Conservation (phyloP, 2,888 invertebrate species). For the Andricus quercusramuli region DNA sequence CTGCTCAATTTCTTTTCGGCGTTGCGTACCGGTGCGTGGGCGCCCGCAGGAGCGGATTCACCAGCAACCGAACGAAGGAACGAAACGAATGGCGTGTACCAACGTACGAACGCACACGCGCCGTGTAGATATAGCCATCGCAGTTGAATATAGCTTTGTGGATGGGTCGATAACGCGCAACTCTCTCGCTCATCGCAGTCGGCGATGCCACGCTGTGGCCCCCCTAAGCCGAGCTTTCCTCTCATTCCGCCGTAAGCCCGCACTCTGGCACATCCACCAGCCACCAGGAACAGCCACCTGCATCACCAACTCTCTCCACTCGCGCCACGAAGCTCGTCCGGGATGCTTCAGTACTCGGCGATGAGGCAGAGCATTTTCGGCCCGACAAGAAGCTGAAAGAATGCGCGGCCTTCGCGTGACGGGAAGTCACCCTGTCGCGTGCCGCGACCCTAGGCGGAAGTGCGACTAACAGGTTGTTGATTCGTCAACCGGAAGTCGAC, state of each 20-base stretch:
- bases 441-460: constrained; percentile 45
- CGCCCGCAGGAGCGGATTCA: constrained; percentile 45
- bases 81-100: constrained; percentile 10
- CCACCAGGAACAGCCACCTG: constrained; percentile 60
- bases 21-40: constrained; percentile 52
- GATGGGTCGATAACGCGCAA: constrained; percentile 77
- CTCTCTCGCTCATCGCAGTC: constrained; percentile 72
- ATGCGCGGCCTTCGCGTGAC: constrained; percentile 43
- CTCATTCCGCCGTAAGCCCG: constrained; percentile 74
- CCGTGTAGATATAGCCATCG: constrained; percentile 54
- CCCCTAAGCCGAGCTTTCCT: constrained; percentile 72
- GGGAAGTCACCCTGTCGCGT: constrained; percentile 45
- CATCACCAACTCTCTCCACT: constrained; percentile 38
- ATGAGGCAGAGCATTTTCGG: constrained; percentile 26
- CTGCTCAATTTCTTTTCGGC: constrained; percentile 44
- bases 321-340: constrained; percentile 46
- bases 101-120: constrained; percentile 54
- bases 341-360: constrained; percentile 13
- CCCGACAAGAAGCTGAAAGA: constrained; percentile 28
- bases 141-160: constrained; percentile 55
- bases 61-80: constrained; percentile 13
- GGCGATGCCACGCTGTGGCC: constrained; percentile 70
- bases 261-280: constrained; percentile 71
- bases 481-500: constrained; percentile 36
- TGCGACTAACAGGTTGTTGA: constrained; percentile 58